phyloP scores from a whole-genome alignment of 1,140 invertebrate species.

The Aphaenogaster rudis region DNA sequence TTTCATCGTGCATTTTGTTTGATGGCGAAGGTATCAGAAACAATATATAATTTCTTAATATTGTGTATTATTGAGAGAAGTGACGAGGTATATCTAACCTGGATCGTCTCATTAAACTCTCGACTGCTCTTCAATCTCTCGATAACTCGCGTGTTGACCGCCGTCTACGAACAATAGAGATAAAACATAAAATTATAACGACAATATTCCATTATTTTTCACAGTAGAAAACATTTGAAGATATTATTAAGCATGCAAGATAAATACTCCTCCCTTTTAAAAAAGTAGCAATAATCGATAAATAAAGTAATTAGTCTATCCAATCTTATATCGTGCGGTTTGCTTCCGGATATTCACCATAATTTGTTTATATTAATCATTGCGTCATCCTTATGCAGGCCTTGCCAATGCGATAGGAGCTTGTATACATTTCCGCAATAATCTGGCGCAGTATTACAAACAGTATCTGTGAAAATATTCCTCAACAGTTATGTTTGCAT shows the following conservation, averaged over 20 bases:
- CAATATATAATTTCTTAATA: constrained; percentile 18
- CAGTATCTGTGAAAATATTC: neutral
- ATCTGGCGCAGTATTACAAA: neutral
- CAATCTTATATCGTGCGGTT: neutral
- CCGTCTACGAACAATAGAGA: neutral
- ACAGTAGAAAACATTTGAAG: neutral
- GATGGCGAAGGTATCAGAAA: too few relatives aligned
- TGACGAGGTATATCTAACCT: neutral
- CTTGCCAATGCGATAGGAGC: neutral
- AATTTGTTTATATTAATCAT: constrained; percentile 5
- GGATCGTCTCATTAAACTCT: constrained; percentile 41
- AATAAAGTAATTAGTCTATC: neutral
- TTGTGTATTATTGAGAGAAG: neutral
- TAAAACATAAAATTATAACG: neutral
- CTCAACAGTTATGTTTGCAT: constrained; percentile 7
- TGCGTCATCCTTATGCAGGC: neutral
- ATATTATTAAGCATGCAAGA: constrained; percentile 14
- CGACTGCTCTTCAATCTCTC: constrained; percentile 19
- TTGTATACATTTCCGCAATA: constrained; percentile 31
- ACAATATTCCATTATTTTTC: neutral
- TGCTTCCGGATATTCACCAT: neutral
- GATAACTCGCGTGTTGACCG: neutral
- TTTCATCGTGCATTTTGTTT: neutral
- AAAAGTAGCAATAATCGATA: neutral
- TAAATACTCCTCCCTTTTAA: neutral